Evolutionary conservation across 2,888 invertebrate species (phyloP), one percentile per base, ranked within the genome.

Genomic region (Adelphocoris suturalis): DNA sequence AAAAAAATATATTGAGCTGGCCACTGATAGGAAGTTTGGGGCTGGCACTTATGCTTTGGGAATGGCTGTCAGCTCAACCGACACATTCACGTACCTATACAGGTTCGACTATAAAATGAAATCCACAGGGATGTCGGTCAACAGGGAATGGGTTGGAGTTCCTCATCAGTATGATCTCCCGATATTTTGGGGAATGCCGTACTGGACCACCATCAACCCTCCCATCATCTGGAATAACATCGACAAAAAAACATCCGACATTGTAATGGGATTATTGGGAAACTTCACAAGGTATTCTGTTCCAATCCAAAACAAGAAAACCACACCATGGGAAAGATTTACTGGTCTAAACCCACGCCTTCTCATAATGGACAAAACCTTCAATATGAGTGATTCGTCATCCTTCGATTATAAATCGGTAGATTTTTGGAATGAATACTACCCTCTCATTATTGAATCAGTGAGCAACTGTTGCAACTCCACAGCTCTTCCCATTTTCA

Each of bases 351-450:
- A 94, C 91, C 97, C 96, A 0, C 95, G 96, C 0, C 95, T 96
- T 92, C 94, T 97, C 89, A 95, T 97, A 46, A 96, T 97, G 82
- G 96, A 97, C 92, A 95, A 96, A 86, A 96, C 95, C 92, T 96
- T 97, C 92, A 96, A 96, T 91, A 97, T 97, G 96, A 96, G 96
- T 92, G 95, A 96, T 92, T 93, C 95, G 0, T 94, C 94, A 2
- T 95, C 94, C 48, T 94, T 97, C 48, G 96, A 97, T 93, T 96
- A 97, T 92, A 96, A 96, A 92, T 95, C 96, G 28, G 95, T 97
- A 91, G 96, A 96, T 91, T 97, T 97, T 93, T 97, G 97, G 97
- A 97, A 97, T 92, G 95, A 96, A 91, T 97, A 97, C 93, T 97
- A 96, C 93, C 97, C 97, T 0, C 96, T 95, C 93, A 95, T 97